A percentile compares a stretch with the other conserved stretches of the same genome.
These are phyloP conservation scores for Epirrhoe tristata DNA, from an alignment of 2,888 invertebrate species.

Conservation along the genomic window DNA sequence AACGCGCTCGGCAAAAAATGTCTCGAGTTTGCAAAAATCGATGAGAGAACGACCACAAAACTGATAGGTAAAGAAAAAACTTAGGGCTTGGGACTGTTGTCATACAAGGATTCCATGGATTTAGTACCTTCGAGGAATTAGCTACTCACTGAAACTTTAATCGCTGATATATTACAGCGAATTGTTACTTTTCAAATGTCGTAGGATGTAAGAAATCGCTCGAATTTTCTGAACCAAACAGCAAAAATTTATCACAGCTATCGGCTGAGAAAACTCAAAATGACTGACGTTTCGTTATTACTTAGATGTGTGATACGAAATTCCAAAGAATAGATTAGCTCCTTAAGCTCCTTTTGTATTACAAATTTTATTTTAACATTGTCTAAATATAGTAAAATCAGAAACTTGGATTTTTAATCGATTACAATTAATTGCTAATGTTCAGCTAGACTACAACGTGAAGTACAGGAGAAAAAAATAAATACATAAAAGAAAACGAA, in stretches of 20 bases:
- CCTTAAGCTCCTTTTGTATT: too few relatives aligned
- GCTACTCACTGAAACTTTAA: background rate
- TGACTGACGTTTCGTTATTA: constrained; percentile 64
- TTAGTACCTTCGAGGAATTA: constrained; percentile 43
- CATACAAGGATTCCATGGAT: constrained; percentile 21
- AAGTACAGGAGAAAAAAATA: background rate
- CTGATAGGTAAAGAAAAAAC: constrained; percentile 39
- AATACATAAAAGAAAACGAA: constrained; percentile 5
- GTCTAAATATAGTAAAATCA: background rate
- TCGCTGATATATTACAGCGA: constrained; percentile 11
- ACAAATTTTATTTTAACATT: background rate
- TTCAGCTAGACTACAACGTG: too few relatives aligned
- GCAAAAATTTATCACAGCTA: constrained; percentile 57
- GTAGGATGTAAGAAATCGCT: constrained; percentile 1
- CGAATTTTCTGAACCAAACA: constrained; percentile 64
- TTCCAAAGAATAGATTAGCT: background rate
- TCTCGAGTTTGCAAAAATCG: constrained; percentile 46
- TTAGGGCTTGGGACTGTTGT: constrained; percentile 33
- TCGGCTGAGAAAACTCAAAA: constrained; percentile 78
- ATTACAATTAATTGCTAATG: too few relatives aligned
- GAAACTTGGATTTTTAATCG: background rate
- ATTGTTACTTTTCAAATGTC: constrained; percentile 8
- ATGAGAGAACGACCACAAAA: constrained; percentile 45
- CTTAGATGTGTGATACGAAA: background rate
- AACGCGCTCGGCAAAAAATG: constrained; percentile 37